phyloP scores from a whole-genome alignment of 2,113 vertebrate species.

The Ia io region DNA sequence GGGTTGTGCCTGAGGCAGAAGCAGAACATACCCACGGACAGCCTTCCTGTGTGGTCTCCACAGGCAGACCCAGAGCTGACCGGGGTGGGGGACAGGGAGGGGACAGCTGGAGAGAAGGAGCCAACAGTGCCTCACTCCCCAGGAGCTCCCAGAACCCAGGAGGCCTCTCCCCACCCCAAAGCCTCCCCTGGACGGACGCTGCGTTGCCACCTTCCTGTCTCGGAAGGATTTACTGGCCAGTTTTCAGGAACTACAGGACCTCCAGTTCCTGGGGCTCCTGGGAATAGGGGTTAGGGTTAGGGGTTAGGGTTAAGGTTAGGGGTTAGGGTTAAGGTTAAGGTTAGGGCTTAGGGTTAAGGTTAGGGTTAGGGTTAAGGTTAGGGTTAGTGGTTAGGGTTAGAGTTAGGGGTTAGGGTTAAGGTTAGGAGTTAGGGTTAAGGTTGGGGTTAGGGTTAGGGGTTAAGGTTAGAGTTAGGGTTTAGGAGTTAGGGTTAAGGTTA shows the following conservation, averaged over 20 bases:
- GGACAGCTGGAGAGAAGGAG: background rate
- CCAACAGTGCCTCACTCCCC: background rate
- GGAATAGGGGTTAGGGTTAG: too few species aligned
- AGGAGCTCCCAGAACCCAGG: background rate
- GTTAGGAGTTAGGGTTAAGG: too few species aligned
- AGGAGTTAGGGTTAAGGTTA: too few species aligned
- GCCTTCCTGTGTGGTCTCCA: background rate
- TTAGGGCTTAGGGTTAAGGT: too few species aligned
- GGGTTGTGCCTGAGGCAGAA: background rate
- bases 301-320: too few species aligned
- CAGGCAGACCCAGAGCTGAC: background rate
- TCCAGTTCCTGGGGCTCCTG: background rate
- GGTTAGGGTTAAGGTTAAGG: too few species aligned
- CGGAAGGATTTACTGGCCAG: background rate
- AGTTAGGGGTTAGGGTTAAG: too few species aligned
- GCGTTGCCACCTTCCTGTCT: background rate
- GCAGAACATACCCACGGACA: background rate
- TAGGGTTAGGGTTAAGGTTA: too few species aligned
- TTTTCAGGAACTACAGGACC: background rate
- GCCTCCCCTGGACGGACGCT: background rate
- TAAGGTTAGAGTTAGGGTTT: too few species aligned
- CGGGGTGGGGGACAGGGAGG: background rate
- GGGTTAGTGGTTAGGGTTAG: too few species aligned
- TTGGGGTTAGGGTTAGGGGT: too few species aligned
- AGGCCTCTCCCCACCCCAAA: background rate